Evolutionary conservation across 1,140 invertebrate species (phyloP), one percentile per base, ranked within the genome.

Genomic region (Andricus grossulariae): DNA sequence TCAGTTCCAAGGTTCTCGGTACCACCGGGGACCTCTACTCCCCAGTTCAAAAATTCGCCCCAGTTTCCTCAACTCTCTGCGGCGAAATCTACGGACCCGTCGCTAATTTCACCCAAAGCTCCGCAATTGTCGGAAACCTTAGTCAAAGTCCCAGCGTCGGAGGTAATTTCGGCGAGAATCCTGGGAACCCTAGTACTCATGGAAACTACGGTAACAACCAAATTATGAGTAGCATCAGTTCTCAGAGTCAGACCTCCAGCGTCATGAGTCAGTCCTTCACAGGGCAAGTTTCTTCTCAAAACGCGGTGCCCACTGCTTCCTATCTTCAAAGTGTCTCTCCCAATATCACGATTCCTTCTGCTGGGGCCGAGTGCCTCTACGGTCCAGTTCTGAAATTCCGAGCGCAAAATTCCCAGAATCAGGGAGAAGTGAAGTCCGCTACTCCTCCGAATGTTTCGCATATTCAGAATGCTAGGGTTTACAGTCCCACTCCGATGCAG

Each of bases 371-470:
- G 60, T 89, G 89, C 50, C 80, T 91, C 8, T 92, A 91, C 71
- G 90, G 90, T 0, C 91, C 91, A 3, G 91, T 92, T 15, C 74
- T 91, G 12, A 92, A 92, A 70, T 91, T 92, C 75, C 89, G 88
- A 6, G 86, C 86, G 0, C 89, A 88, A 15, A 86, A 82, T 25
- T 16, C 84, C 16, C 60, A 66, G n/a, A 66, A n/a, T 66, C 60
- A 66, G n/a, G 25, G 60, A 10, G 60, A 66, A 39, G 39, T 66
- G 4, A 66, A 39, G 16, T 32, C 57, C 11, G 54, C 72, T 6
- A 81, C 80, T 19, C 60, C 80, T 12, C 57, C 80, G 11, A 70
- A 73, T 39, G 80, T 80, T 1, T 76, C 84, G 50, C 77, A 83
- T 45, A 66, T 84, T 8, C 88, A 88, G 72, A 83, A 79, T 71